phyloP scores from a whole-genome alignment of 2,797 vertebrate species.

The Heteromormyrus szaboi region DNA sequence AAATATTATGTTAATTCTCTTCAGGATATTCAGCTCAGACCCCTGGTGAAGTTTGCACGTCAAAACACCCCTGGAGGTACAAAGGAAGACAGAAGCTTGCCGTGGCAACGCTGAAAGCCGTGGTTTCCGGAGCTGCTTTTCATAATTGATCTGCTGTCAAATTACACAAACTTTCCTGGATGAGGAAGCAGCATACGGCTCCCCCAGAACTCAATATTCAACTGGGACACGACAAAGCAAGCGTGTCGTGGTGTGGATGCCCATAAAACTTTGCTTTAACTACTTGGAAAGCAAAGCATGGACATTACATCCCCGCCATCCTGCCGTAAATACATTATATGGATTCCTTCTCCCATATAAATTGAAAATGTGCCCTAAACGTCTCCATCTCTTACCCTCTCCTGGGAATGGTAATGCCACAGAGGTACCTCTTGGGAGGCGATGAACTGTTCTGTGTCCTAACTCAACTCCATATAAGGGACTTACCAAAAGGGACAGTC shows the following conservation, averaged over 20 bases:
- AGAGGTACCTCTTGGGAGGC: neutral
- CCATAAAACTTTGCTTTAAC: neutral
- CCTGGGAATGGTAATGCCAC: neutral
- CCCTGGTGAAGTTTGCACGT: neutral
- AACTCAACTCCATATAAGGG: neutral
- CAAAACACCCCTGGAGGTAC: neutral
- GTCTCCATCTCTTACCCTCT: neutral
- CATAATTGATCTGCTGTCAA: neutral
- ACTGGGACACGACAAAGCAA: neutral
- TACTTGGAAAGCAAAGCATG: neutral
- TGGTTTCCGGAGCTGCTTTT: neutral
- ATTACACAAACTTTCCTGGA: neutral
- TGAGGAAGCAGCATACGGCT: neutral
- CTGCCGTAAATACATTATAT: conserved; percentile 5
- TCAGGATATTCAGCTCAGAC: neutral
- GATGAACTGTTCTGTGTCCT: neutral
- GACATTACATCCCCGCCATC: neutral
- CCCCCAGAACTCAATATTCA: neutral
- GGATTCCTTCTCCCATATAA: conserved; percentile 4
- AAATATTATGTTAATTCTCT: conserved; percentile 19
- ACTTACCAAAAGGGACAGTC: neutral
- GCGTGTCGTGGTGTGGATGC: no score
- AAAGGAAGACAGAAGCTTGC: neutral
- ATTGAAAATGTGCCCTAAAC: neutral
- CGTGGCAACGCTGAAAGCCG: neutral